Percentiles rank a stretch among this genome's conserved stretches.
phyloP scores from a whole-genome alignment of 2,888 invertebrate species.

The Synanthedon andrenaeformis region DNA sequence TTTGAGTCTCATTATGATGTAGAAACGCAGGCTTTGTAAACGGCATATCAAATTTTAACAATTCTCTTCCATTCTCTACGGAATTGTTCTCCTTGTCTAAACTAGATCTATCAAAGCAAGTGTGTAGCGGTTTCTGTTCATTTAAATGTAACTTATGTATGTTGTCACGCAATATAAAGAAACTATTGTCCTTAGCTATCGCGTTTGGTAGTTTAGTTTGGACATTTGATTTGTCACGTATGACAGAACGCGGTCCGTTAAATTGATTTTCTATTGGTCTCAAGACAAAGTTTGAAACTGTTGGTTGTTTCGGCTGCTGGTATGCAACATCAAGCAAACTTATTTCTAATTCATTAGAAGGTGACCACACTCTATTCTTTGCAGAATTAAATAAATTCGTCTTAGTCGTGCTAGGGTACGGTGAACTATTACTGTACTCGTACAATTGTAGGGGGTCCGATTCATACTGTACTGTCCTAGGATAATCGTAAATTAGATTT shows the following conservation, averaged over 20 bases:
- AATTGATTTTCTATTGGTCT: neutral
- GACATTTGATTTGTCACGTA: neutral
- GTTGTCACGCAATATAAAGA: slow-evolving; percentile 45
- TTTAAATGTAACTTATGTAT: slow-evolving; percentile 21
- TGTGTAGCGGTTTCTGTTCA: slow-evolving; percentile 19
- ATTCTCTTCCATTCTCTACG: slow-evolving; percentile 25
- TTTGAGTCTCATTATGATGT: neutral
- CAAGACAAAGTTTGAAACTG: slow-evolving; percentile 9
- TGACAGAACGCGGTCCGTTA: neutral
- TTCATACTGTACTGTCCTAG: slow-evolving; percentile 28
- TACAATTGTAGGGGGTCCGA: slow-evolving; percentile 40
- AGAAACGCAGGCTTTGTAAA: neutral
- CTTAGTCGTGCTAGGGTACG: slow-evolving; percentile 41
- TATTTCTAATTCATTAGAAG: slow-evolving; percentile 45
- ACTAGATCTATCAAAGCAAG: slow-evolving; percentile 24
- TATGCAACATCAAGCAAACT: slow-evolving; percentile 44
- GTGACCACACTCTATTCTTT: slow-evolving; percentile 6
- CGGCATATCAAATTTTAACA: slow-evolving; percentile 13
- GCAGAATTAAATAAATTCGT: slow-evolving; percentile 22
- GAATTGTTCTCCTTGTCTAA: slow-evolving; percentile 46
- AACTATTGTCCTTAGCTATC: slow-evolving; percentile 32
- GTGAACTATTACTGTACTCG: slow-evolving; percentile 44
- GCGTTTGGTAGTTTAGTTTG: slow-evolving; percentile 21
- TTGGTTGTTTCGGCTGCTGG: slow-evolving; percentile 21
- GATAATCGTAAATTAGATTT: slow-evolving; percentile 16